A percentile compares a stretch with the other conserved stretches of the same genome.
These are phyloP conservation scores for Rafetus swinhoei DNA, from an alignment of 2,113 vertebrate species.

Conservation along the genomic window DNA sequence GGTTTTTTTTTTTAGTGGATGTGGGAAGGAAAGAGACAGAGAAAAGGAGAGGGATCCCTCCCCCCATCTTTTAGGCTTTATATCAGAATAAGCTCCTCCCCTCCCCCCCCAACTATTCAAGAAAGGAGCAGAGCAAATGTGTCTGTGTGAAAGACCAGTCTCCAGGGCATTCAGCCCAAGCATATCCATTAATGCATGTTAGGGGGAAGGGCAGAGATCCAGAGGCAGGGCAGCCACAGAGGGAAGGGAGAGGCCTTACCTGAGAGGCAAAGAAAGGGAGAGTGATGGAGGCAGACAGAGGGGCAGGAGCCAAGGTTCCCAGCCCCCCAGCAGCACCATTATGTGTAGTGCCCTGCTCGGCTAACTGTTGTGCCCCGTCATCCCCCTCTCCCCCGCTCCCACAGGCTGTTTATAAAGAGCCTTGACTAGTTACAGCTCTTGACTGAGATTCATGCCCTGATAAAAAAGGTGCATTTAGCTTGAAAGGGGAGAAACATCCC, in stretches of 20 bases:
- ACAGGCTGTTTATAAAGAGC: background rate
- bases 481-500: background rate
- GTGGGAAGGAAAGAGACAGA: background rate
- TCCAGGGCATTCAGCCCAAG: background rate
- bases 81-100: background rate
- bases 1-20: background rate
- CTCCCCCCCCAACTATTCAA: background rate
- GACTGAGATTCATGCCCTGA: background rate
- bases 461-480: background rate
- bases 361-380: background rate
- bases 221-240: background rate
- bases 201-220: background rate
- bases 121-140: background rate
- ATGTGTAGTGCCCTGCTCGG: background rate
- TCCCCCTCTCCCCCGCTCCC: fast-evolving
- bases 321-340: too few species aligned
- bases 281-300: background rate
- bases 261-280: background rate
- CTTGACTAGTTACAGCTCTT: background rate
- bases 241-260: background rate
- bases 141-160: background rate
- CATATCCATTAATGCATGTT: too few species aligned
- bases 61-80: background rate
- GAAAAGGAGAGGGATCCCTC: background rate
- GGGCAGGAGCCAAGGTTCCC: background rate